Evolutionary conservation across 2,113 vertebrate species (phyloP).

Genomic region (Sitta europaea): DNA sequence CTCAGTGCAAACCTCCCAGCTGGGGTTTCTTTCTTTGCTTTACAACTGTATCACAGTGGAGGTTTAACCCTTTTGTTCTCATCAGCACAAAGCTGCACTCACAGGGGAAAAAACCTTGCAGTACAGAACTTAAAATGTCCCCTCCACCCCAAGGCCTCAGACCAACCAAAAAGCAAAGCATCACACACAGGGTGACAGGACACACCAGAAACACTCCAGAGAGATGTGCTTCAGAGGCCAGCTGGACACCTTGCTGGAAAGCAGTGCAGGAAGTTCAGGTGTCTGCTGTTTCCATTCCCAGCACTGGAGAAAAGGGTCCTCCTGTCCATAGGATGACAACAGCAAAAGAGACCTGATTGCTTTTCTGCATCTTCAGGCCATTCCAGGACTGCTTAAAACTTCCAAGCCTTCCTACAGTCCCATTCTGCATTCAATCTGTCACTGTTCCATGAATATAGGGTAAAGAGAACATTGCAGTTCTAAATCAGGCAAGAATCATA

Average conservation of each 20-base stretch:
- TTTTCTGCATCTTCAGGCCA: neutral
- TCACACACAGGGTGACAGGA: neutral
- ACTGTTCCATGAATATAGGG: too few relatives aligned
- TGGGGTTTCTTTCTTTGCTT: neutral
- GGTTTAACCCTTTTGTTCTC: neutral
- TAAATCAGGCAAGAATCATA: neutral
- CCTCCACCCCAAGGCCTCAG: neutral
- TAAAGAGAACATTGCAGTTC: neutral
- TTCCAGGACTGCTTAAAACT: neutral
- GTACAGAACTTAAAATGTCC: rapidly evolving
- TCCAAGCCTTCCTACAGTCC: neutral
- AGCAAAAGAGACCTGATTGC: neutral
- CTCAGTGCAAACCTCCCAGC: neutral
- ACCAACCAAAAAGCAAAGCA: neutral
- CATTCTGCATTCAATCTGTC: neutral
- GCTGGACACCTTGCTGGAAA: neutral
- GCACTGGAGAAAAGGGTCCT: neutral
- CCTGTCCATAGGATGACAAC: neutral
- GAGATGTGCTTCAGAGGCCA: neutral
- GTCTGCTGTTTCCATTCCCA: neutral
- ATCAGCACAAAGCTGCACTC: neutral
- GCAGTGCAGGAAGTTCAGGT: neutral
- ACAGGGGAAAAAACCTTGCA: neutral
- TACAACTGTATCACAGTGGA: neutral
- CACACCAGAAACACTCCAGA: neutral